Conservation (phyloP, 1,140 invertebrate species). For the Psilanteris sp. region DNA sequence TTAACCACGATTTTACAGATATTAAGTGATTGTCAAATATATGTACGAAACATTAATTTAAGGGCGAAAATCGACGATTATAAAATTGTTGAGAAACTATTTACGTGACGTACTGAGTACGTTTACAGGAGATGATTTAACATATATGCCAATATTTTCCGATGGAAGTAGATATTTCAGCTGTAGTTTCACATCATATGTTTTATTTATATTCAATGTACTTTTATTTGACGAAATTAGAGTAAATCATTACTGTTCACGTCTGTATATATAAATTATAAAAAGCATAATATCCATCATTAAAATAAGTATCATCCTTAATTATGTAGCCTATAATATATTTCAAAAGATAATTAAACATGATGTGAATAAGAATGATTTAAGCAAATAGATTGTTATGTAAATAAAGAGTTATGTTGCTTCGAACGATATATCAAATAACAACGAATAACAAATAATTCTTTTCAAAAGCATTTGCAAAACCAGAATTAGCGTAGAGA, state of each 20-base stretch:
- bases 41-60: constrained; percentile 60
- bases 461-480: constrained; percentile 12
- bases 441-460: constrained; percentile 47
- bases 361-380: constrained; percentile 13
- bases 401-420: constrained; percentile 26
- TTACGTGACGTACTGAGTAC: constrained; percentile 73
- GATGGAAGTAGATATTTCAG: constrained; percentile 9
- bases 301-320: constrained; percentile 9
- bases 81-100: constrained; percentile 61
- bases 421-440: constrained; percentile 10
- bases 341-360: too few species aligned
- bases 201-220: too few species aligned
- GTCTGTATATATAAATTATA: not conserved
- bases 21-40: constrained; percentile 75
- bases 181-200: not conserved
- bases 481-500: constrained; percentile 16
- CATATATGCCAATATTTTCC: constrained; percentile 1
- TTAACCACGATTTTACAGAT: constrained; percentile 76
- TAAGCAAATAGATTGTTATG: not conserved
- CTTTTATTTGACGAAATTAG: not conserved
- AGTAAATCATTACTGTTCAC: constrained; percentile 7
- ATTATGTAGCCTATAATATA: constrained; percentile 18
- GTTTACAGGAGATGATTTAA: constrained; percentile 66
- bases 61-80: constrained; percentile 48
- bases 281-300: constrained; percentile 1